phyloP scores from a whole-genome alignment of 2,113 vertebrate species.

The Carassius gibelio region DNA sequence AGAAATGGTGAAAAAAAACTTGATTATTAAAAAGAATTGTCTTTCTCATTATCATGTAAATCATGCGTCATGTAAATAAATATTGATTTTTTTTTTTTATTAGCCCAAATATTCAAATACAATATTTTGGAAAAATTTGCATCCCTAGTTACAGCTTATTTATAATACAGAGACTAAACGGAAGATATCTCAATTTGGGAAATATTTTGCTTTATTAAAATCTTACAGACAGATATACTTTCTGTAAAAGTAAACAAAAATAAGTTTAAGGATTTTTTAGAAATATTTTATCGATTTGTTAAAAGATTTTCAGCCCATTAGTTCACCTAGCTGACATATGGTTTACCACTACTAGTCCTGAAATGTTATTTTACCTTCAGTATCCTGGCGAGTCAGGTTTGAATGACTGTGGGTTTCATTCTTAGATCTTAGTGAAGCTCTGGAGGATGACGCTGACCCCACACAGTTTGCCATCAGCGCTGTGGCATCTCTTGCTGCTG shows the following conservation, averaged over 20 bases:
- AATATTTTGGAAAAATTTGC: too few relatives aligned
- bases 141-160: not conserved
- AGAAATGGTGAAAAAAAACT: too few relatives aligned
- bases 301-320: not conserved
- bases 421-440: constrained; percentile 90
- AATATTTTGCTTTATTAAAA: too few relatives aligned
- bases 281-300: too few relatives aligned
- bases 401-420: not conserved
- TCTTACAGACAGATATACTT: not conserved
- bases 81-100: too few relatives aligned
- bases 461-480: constrained; percentile 89
- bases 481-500: constrained; percentile 88
- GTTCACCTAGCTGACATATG: not conserved
- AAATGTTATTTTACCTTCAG: not conserved
- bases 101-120: too few relatives aligned
- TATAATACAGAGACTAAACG: not conserved
- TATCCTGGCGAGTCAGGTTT: not conserved
- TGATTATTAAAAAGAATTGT: too few relatives aligned
- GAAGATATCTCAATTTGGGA: not conserved
- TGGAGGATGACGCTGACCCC: constrained; percentile 91
- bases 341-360: not conserved
- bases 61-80: too few relatives aligned
- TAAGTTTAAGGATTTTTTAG: too few relatives aligned
- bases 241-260: too few relatives aligned
- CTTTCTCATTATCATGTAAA: too few relatives aligned